These are phyloP conservation scores for Endotricha flammealis DNA, from an alignment of 2,888 invertebrate species.

Conservation along the genomic window DNA sequence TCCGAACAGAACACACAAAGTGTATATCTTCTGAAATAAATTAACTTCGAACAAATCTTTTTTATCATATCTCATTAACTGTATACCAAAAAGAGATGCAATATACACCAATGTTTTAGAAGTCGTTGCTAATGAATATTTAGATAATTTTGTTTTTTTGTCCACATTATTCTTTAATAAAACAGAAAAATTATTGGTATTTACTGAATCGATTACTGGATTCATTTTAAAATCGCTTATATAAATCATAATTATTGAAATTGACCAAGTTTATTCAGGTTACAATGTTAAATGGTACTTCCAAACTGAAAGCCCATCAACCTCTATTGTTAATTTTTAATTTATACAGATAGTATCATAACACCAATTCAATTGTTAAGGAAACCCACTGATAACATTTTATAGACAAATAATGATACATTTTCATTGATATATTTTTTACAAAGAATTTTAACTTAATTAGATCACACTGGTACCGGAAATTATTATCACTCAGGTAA, in stretches of 20 bases:
- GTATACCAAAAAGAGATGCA: constrained; percentile 37
- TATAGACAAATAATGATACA: no score
- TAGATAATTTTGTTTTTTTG: constrained; percentile 11
- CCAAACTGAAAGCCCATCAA: no score
- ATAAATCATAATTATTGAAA: neutral
- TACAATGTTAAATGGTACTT: no score
- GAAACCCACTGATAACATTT: no score
- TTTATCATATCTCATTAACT: constrained; percentile 31
- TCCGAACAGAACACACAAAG: constrained; percentile 28
- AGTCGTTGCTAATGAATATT: constrained; percentile 31
- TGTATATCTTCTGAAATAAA: constrained; percentile 30
- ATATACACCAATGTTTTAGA: constrained; percentile 40
- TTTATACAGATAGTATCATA: no score
- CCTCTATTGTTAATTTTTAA: no score
- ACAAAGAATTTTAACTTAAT: no score
- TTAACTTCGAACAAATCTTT: constrained; percentile 23
- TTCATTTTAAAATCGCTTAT: neutral
- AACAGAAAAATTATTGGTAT: constrained; percentile 9
- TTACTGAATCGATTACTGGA: neutral
- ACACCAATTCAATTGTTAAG: no score
- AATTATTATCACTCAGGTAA: no score
- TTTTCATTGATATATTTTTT: no score
- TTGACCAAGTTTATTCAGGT: no score
- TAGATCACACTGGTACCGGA: no score
- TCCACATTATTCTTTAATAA: constrained; percentile 11